A percentile compares a stretch with the other conserved stretches of the same genome.
phyloP scores from a whole-genome alignment of 2,797 vertebrate species.

The Poecile montanus region DNA sequence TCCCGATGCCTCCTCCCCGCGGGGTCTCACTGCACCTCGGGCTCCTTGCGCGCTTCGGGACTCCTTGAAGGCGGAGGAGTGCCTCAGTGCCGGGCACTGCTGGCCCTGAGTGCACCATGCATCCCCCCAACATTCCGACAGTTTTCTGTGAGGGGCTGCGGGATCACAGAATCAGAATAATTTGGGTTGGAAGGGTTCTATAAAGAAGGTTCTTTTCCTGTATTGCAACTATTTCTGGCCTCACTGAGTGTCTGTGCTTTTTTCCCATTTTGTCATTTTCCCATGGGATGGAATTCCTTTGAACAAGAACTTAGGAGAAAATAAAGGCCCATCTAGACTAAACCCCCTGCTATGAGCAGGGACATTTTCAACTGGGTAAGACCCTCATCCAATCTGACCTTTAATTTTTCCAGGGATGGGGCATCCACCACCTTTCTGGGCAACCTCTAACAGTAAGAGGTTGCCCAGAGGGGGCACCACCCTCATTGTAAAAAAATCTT shows the following conservation, averaged over 20 bases:
- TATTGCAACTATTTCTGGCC: constrained; percentile 22
- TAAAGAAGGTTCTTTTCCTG: constrained; percentile 20
- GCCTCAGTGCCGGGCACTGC: not conserved
- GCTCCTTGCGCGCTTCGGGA: no score
- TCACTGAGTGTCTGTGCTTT: not conserved
- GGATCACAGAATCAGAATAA: not conserved
- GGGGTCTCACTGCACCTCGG: not conserved
- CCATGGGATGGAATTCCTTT: not conserved
- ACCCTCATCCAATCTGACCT: not conserved
- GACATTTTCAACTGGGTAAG: not conserved
- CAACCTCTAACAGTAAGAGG: not conserved
- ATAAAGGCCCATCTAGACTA: not conserved
- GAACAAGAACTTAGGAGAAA: not conserved
- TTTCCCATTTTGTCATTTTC: not conserved
- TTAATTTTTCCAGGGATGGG: not conserved
- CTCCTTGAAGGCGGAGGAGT: not conserved
- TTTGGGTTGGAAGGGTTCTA: not conserved
- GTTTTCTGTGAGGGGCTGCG: not conserved
- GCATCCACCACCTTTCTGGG: not conserved
- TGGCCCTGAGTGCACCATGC: accelerated
- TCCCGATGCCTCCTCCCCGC: not conserved
- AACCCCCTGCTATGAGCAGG: not conserved
- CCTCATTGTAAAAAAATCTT: not conserved
- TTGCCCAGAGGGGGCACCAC: not conserved
- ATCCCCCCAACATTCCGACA: accelerated